Percentiles rank a stretch among this genome's conserved stretches.
Evolutionary conservation across 2,888 invertebrate genomes (phyloP).

Genomic region (Athalia rosae): DNA sequence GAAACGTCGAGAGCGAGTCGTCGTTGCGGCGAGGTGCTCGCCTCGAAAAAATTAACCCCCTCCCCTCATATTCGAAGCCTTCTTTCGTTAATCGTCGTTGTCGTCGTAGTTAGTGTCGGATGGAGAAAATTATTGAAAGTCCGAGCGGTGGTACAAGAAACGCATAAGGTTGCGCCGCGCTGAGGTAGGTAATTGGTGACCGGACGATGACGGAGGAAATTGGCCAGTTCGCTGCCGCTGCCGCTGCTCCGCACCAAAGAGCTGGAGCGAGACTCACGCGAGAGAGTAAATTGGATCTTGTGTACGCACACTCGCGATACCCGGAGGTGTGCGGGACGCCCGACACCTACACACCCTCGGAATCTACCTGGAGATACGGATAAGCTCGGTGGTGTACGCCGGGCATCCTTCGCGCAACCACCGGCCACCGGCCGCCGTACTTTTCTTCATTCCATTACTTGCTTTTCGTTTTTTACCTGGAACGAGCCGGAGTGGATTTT

Average conservation of each 20-base stretch:
- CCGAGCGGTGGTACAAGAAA: neutral
- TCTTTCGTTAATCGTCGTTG: conserved; percentile 20
- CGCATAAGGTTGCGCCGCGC: neutral
- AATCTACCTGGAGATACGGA: conserved; percentile 19
- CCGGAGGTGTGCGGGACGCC: neutral
- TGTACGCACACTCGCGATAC: neutral
- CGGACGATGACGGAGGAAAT: conserved; percentile 38
- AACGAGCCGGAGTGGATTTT: conserved; percentile 32
- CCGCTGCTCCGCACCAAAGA: neutral
- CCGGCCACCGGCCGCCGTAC: conserved; percentile 37
- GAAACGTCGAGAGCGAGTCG: too few relatives aligned
- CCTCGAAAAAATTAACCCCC: neutral
- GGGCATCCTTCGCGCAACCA: conserved; percentile 27
- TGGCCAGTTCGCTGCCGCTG: conserved; percentile 25
- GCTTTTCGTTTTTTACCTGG: neutral
- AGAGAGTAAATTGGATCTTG: conserved; percentile 42
- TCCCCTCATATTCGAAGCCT: neutral
- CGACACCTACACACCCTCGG: neutral
- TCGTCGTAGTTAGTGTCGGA: conserved; percentile 16
- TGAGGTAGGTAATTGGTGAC: conserved; percentile 27
- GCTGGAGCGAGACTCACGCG: neutral
- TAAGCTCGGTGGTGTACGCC: conserved; percentile 34
- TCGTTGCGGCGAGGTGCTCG: too few relatives aligned
- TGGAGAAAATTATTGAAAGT: conserved; percentile 24
- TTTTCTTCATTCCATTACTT: conserved; percentile 15